Evolutionary conservation across 2,888 invertebrate genomes (phyloP).

Genomic region (Ochropleura leucogaster): DNA sequence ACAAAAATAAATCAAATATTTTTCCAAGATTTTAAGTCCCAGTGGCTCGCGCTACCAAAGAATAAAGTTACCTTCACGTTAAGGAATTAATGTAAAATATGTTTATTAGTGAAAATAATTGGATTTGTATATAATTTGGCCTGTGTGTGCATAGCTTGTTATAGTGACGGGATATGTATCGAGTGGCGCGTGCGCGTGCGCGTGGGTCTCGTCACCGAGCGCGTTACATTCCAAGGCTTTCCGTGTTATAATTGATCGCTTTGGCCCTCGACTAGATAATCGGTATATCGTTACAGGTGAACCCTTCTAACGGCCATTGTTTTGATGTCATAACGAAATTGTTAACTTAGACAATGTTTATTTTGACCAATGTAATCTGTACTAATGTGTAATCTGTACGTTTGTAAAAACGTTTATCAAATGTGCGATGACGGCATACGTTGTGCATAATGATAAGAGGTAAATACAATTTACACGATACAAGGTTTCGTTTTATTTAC

Average conservation of each 20-base stretch:
- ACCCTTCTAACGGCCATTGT: conserved; percentile 64
- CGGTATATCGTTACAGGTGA: conserved; percentile 65
- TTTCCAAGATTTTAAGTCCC: conserved; percentile 75
- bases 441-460: conserved; percentile 88
- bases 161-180: conserved; percentile 68
- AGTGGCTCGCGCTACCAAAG: conserved; percentile 89
- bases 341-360: conserved; percentile 85
- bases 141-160: conserved; percentile 85
- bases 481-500: conserved; percentile 79
- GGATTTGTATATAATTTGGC: conserved; percentile 85
- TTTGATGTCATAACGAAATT: conserved; percentile 69
- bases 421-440: conserved; percentile 85
- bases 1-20: conserved; percentile 71
- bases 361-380: conserved; percentile 90
- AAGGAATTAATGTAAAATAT: conserved; percentile 86
- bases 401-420: conserved; percentile 89
- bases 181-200: conserved; percentile 59
- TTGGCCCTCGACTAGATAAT: conserved; percentile 70
- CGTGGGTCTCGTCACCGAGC: conserved; percentile 59
- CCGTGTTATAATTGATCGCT: conserved; percentile 77
- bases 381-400: conserved; percentile 84
- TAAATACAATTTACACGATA: conserved; percentile 91
- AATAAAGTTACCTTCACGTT: conserved; percentile 89
- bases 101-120: conserved; percentile 80
- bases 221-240: conserved; percentile 86